phyloP scores from a whole-genome alignment of 2,113 vertebrate genomes.

The Cyphomyrus plagiostoma region DNA sequence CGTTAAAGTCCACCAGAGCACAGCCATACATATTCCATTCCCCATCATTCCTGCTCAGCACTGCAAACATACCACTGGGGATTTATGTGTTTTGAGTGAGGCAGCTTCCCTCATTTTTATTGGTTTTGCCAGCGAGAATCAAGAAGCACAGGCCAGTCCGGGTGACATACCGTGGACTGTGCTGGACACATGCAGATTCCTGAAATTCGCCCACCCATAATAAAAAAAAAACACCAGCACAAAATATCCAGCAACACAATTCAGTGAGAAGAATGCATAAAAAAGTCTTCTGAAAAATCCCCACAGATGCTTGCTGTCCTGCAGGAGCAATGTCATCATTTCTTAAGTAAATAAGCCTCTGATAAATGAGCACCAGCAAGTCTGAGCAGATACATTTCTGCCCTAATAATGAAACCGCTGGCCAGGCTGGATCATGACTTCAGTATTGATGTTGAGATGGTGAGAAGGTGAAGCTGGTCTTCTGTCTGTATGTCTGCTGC shows the following conservation, averaged over 20 bases:
- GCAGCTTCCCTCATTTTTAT: not conserved
- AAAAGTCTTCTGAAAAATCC: not conserved
- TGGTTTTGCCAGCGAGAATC: not conserved
- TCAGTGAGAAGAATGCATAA: not conserved
- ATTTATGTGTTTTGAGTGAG: not conserved
- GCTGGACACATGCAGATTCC: not conserved
- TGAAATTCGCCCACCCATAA: not conserved
- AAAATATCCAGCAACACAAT: not conserved
- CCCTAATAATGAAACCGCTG: not conserved
- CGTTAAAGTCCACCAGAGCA: not conserved
- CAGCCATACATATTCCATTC: not conserved
- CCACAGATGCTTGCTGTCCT: not conserved
- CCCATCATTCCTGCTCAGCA: not conserved
- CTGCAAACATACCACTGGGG: not conserved
- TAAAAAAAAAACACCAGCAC: not conserved
- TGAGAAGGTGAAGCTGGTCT: not conserved
- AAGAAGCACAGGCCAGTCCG: not conserved
- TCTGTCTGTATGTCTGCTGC: not conserved
- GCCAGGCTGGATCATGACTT: not conserved
- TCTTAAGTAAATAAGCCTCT: not conserved
- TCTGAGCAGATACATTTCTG: not conserved
- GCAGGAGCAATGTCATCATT: not conserved
- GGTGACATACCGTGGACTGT: not conserved
- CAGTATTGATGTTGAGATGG: not conserved
- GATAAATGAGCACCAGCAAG: not conserved